Percentiles rank a stretch among this genome's conserved stretches.
phyloP scores from a whole-genome alignment of 1,140 invertebrate species.

The Temnothorax nylanderi region DNA sequence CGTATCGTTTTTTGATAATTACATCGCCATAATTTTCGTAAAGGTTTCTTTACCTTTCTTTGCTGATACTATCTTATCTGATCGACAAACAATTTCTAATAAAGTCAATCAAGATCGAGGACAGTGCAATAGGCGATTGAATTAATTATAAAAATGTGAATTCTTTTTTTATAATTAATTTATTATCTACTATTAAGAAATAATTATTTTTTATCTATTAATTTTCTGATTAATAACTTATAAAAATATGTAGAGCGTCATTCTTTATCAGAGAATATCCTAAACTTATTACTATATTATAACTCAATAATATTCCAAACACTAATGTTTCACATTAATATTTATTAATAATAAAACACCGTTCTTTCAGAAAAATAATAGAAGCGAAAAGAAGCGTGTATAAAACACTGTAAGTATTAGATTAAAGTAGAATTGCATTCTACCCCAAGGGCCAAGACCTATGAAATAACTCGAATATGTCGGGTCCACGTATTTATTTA shows the following conservation, averaged over 20 bases:
- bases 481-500: conserved; percentile 1
- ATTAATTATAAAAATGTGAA: not conserved
- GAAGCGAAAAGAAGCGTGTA: too few species aligned
- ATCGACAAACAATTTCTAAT: not conserved
- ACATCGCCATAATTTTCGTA: not conserved
- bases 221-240: not conserved
- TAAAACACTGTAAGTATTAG: not conserved
- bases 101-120: not conserved
- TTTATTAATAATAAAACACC: not conserved
- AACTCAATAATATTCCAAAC: not conserved
- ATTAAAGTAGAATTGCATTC: conserved; percentile 15
- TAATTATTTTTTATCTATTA: not conserved
- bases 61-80: not conserved
- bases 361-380: not conserved
- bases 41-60: not conserved
- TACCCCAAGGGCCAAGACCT: not conserved
- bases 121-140: not conserved
- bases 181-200: not conserved
- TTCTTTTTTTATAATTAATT: not conserved
- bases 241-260: not conserved
- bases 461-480: conserved; percentile 14
- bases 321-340: not conserved
- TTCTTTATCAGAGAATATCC: not conserved
- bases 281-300: not conserved
- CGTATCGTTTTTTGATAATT: conserved; percentile 5